A percentile compares a stretch with the other conserved stretches of the same genome.
Conservation (phyloP, 2,113 vertebrate genomes). For the Mesoclemmys tuberculata region DNA sequence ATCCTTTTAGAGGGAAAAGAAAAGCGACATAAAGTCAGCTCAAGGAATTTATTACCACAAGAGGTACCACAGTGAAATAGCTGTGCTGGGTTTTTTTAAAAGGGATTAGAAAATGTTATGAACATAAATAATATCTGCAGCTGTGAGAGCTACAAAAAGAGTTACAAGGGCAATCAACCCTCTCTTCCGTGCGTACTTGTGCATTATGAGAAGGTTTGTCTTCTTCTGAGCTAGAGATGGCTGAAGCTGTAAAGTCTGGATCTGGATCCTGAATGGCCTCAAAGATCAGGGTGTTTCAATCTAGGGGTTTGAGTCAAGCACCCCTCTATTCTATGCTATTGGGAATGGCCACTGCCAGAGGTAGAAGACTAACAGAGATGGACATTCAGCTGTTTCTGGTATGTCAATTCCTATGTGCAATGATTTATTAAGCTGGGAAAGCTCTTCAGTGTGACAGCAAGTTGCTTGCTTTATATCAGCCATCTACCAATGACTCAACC, state of each 20-base stretch:
- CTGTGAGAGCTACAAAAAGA: not conserved
- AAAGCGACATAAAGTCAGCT: conserved; percentile 41
- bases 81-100: conserved; percentile 10
- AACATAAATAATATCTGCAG: conserved; percentile 41
- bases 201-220: not conserved
- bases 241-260: not conserved
- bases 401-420: not conserved
- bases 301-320: not conserved
- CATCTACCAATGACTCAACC: not conserved
- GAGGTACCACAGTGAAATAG: not conserved
- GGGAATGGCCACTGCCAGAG: rapidly evolving
- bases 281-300: not conserved
- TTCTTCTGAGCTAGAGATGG: not conserved
- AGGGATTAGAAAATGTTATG: conserved; percentile 36
- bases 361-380: not conserved
- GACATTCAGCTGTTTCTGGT: not conserved
- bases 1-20: conserved; percentile 25
- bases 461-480: not conserved
- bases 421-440: not conserved
- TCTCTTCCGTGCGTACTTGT: not conserved
- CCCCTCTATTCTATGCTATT: not conserved
- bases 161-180: not conserved
- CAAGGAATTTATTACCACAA: conserved; percentile 37
- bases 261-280: not conserved
- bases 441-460: not conserved